Evolutionary conservation across 2,797 vertebrate genomes (phyloP).

Genomic region (Labeo calbasu): DNA sequence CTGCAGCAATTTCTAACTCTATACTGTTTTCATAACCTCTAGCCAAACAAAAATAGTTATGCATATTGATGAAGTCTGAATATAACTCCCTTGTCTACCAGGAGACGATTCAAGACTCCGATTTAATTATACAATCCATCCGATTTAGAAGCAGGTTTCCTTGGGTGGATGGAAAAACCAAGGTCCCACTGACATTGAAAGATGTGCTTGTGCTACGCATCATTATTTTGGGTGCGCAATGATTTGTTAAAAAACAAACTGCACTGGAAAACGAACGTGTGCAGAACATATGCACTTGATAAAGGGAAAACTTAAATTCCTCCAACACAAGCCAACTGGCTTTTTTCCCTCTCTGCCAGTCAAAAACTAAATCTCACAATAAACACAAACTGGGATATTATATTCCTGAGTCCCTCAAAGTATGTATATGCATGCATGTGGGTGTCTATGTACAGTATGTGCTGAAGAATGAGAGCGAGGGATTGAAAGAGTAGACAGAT

Average conservation of each 20-base stretch:
- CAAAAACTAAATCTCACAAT: constrained; percentile 3
- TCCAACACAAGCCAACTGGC: neutral
- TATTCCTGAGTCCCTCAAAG: neutral
- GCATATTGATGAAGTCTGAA: constrained; percentile 39
- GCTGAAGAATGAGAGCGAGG: neutral
- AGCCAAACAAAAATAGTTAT: constrained; percentile 40
- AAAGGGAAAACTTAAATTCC: neutral
- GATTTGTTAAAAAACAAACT: neutral
- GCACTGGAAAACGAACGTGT: neutral
- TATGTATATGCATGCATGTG: constrained; percentile 18
- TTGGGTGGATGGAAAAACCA: constrained; percentile 12
- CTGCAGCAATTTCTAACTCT: constrained; percentile 12
- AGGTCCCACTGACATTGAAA: constrained; percentile 15
- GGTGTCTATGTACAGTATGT: constrained; percentile 4
- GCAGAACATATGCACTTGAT: constrained; percentile 1
- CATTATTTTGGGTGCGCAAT: constrained; percentile 1
- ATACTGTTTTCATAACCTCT: constrained; percentile 33
- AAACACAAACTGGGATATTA: constrained; percentile 14
- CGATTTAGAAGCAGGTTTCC: constrained; percentile 4
- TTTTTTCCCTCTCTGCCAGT: neutral
- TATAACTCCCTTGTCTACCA: constrained; percentile 1
- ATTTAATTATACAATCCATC: constrained; percentile 16
- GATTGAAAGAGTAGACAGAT: constrained; percentile 13
- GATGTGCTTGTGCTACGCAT: neutral
- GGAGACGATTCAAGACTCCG: neutral